These are phyloP conservation scores for Mirounga angustirostris DNA, from an alignment of 2,113 vertebrate genomes.

Conservation along the genomic window DNA sequence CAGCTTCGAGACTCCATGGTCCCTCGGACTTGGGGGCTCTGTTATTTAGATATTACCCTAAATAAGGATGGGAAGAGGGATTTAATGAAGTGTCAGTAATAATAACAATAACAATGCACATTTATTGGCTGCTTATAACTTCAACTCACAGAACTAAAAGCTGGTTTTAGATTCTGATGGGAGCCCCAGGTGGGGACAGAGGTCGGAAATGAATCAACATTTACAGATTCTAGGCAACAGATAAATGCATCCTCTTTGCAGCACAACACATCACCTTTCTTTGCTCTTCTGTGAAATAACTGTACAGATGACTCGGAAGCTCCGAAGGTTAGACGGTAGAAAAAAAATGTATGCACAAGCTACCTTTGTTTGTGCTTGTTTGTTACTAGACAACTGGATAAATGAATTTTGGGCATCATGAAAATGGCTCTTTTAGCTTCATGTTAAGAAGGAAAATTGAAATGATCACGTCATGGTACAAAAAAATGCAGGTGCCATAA, in stretches of 20 bases:
- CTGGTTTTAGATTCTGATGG: neutral
- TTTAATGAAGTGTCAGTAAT: neutral
- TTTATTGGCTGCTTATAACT: neutral
- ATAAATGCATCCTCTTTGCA: neutral
- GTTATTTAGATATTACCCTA: neutral
- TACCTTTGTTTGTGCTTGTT: conserved; percentile 32
- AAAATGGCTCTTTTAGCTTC: neutral
- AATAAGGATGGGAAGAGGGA: neutral
- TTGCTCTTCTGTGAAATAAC: neutral
- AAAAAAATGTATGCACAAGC: conserved; percentile 12
- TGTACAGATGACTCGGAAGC: neutral
- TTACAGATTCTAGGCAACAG: neutral
- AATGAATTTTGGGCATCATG: neutral
- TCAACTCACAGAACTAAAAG: neutral
- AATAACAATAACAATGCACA: neutral
- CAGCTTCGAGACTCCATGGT: neutral
- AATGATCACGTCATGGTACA: neutral
- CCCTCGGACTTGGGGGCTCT: neutral
- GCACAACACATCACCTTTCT: neutral
- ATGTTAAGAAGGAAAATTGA: neutral
- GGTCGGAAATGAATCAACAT: neutral
- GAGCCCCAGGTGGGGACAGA: neutral
- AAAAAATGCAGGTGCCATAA: neutral
- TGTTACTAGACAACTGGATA: conserved; percentile 47
- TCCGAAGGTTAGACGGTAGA: neutral